Percentiles rank a stretch among this genome's conserved stretches.
Evolutionary conservation across 2,113 vertebrate species (phyloP).

Genomic region (Desmodus rotundus): DNA sequence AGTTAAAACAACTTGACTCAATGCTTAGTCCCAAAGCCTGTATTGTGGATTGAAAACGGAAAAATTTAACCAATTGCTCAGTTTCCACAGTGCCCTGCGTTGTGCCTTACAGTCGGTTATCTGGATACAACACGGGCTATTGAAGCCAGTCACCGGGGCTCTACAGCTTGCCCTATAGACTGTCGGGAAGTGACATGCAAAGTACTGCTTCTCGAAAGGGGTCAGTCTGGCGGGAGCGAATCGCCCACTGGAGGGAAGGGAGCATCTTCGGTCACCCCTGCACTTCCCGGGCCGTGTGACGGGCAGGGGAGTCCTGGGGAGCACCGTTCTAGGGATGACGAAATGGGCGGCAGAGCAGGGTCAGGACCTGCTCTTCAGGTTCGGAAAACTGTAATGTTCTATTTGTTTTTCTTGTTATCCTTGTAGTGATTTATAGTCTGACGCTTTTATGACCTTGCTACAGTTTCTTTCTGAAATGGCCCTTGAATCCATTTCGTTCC

Average conservation of each 20-base stretch:
- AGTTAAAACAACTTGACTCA: neutral
- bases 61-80: neutral
- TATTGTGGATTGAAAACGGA: neutral
- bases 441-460: neutral
- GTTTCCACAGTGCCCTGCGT: neutral
- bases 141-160: neutral
- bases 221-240: neutral
- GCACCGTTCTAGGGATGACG: too few species aligned
- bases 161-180: neutral
- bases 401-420: neutral
- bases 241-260: neutral
- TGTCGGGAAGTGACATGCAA: neutral
- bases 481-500: neutral
- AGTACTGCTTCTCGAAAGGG: neutral
- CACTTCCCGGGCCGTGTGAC: neutral
- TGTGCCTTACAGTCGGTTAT: neutral
- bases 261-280: neutral
- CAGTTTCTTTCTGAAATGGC: neutral
- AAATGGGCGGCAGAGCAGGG: neutral
- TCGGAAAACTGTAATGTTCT: neutral
- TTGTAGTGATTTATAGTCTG: neutral
- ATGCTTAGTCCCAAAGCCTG: neutral
- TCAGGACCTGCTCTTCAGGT: neutral
- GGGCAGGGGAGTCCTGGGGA: too few species aligned
- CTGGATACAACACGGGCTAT: neutral